Evolutionary conservation across 2,888 invertebrate genomes (phyloP).

Genomic region (Ophion ventricosus): DNA sequence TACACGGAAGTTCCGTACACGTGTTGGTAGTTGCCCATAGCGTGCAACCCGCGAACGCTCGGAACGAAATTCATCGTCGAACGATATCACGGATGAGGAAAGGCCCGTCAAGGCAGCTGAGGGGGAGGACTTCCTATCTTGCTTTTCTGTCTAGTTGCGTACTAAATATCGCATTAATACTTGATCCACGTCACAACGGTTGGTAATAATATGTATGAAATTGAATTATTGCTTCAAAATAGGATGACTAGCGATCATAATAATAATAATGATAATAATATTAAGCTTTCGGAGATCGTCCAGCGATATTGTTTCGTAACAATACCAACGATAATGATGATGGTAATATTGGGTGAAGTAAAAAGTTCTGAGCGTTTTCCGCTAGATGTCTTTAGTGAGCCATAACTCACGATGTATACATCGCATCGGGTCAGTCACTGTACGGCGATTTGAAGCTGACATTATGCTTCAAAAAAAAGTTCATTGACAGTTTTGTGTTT

Average conservation of each 20-base stretch:
- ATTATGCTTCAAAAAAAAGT: too few species aligned
- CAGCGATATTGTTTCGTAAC: too few species aligned
- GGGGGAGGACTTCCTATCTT: not conserved
- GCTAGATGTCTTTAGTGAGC: too few species aligned
- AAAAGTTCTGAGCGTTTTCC: too few species aligned
- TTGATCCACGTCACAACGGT: not conserved
- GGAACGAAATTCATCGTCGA: slow-evolving; percentile 43
- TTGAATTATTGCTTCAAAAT: not conserved
- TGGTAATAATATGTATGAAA: not conserved
- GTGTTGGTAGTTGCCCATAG: not conserved
- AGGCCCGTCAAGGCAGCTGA: not conserved
- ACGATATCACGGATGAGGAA: slow-evolving; percentile 48
- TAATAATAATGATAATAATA: not conserved
- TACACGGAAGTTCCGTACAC: not conserved
- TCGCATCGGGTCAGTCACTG: too few species aligned
- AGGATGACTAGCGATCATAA: not conserved
- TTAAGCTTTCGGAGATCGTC: not conserved
- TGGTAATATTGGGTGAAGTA: too few species aligned
- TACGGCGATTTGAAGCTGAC: too few species aligned
- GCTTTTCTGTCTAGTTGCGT: slow-evolving; percentile 1
- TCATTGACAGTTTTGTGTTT: too few species aligned
- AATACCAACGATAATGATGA: too few species aligned
- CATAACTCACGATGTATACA: too few species aligned
- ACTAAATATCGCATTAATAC: not conserved
- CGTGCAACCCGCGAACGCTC: slow-evolving; percentile 35